Conservation (phyloP, 2,797 vertebrate genomes). For the Chaunax sp. region DNA sequence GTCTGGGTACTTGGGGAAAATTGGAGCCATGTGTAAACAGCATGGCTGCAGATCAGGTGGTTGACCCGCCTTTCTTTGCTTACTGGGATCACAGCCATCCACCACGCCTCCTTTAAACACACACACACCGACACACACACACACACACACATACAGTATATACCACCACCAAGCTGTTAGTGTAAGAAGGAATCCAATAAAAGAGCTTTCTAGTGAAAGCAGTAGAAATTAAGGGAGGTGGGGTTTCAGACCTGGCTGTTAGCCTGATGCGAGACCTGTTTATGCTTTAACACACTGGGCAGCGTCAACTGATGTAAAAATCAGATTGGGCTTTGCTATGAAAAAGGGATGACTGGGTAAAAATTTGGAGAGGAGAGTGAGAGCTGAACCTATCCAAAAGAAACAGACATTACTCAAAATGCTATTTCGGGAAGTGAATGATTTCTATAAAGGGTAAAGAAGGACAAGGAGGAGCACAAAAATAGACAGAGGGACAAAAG, state of each 20-base stretch:
- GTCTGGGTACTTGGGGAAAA: conserved; percentile 62
- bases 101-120: conserved; percentile 33
- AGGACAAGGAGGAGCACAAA: conserved; percentile 49
- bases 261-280: conserved; percentile 43
- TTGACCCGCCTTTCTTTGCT: conserved; percentile 57
- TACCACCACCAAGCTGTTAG: conserved; percentile 23
- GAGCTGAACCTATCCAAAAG: conserved; percentile 63
- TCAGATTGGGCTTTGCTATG: conserved; percentile 39
- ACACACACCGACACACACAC: conserved; percentile 24
- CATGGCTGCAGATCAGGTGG: conserved; percentile 60
- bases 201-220: conserved; percentile 23
- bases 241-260: conserved; percentile 30
- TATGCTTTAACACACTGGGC: conserved; percentile 56
- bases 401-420: conserved; percentile 83
- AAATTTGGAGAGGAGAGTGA: conserved; percentile 33
- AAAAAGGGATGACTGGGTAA: conserved; percentile 56
- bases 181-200: conserved; percentile 39
- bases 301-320: conserved; percentile 42
- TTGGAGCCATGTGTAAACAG: conserved; percentile 72
- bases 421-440: conserved; percentile 75
- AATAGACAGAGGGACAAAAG: conserved; percentile 54
- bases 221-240: neutral
- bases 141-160: conserved; percentile 7
- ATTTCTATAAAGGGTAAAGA: conserved; percentile 58
- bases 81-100: conserved; percentile 47